Percentiles rank a stretch among this genome's conserved stretches.
Conservation (phyloP, 2,888 invertebrate genomes). For the Cotesia congregata region DNA sequence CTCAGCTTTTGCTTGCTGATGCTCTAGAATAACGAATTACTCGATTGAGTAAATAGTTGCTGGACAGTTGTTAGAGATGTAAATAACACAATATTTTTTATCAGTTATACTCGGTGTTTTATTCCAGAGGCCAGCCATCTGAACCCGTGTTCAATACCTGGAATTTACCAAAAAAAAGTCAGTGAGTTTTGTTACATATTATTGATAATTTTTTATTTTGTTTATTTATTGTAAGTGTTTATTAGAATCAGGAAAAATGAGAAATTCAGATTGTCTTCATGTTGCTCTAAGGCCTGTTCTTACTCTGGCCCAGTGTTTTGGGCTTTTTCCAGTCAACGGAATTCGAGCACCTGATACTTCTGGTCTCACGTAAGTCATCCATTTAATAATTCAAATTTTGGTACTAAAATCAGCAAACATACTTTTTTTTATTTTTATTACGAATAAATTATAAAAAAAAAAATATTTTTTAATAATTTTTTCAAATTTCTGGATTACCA, state of each 20-base stretch:
- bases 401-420: too few relatives aligned
- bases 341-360: constrained; percentile 68
- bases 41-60: constrained; percentile 30
- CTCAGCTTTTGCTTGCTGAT: constrained; percentile 47
- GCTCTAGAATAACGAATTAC: constrained; percentile 60
- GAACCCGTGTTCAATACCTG: not conserved
- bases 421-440: too few relatives aligned
- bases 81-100: constrained; percentile 5
- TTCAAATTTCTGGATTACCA: too few relatives aligned
- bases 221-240: constrained; percentile 51
- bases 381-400: not conserved
- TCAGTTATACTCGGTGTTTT: constrained; percentile 9
- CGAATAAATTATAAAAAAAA: too few relatives aligned
- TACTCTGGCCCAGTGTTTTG: constrained; percentile 72
- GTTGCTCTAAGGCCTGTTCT: constrained; percentile 72
- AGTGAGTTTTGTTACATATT: not conserved
- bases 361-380: constrained; percentile 63
- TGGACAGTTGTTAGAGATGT: not conserved
- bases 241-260: constrained; percentile 48
- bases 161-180: not conserved
- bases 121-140: not conserved
- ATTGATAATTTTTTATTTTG: not conserved
- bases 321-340: constrained; percentile 72
- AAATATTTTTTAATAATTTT: too few relatives aligned
- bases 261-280: constrained; percentile 69